phyloP scores from a whole-genome alignment of 2,113 vertebrate genomes.

The Callocephalon fimbriatum region DNA sequence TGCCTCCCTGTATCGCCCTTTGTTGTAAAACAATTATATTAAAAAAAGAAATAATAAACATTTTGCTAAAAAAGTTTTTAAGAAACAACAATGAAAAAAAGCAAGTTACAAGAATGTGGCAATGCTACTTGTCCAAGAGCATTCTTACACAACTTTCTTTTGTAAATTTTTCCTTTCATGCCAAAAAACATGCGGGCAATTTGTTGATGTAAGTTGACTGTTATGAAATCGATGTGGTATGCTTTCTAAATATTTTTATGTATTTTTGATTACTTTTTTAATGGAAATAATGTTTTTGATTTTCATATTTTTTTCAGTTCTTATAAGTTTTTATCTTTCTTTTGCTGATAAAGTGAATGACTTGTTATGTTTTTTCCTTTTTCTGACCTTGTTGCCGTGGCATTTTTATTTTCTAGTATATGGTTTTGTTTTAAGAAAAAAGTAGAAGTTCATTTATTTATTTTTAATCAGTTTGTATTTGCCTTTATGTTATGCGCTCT shows the following conservation, averaged over 20 bases:
- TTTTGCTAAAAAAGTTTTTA: conserved; percentile 82
- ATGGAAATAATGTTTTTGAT: conserved; percentile 57
- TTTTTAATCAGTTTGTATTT: conserved; percentile 53
- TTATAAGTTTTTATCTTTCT: conserved; percentile 79
- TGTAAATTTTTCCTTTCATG: conserved; percentile 99
- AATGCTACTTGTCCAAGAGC: conserved; percentile 93
- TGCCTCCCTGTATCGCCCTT: conserved; percentile 92
- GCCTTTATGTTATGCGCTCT: conserved; percentile 62
- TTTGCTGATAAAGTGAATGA: conserved; percentile 76
- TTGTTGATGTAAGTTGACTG: conserved; percentile 99
- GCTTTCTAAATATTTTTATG: conserved; percentile 84
- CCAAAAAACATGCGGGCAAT: conserved; percentile 99
- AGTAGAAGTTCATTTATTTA: conserved; percentile 22
- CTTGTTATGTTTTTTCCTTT: conserved; percentile 73
- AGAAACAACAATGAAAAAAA: conserved; percentile 83
- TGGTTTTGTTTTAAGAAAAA: conserved; percentile 51
- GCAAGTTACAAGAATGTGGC: conserved; percentile 90
- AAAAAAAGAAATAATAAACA: conserved; percentile 75
- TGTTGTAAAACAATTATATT: conserved; percentile 87
- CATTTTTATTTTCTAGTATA: conserved; percentile 68
- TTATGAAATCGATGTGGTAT: conserved; percentile 88
- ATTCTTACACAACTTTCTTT: conserved; percentile 99
- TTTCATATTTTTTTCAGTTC: conserved; percentile 73
- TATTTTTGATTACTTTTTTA: conserved; percentile 72
- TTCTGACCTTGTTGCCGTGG: conserved; percentile 49